Percentiles rank a stretch among this genome's conserved stretches.
Evolutionary conservation across 2,888 invertebrate species (phyloP).

Genomic region (Bellardia bayeri): DNA sequence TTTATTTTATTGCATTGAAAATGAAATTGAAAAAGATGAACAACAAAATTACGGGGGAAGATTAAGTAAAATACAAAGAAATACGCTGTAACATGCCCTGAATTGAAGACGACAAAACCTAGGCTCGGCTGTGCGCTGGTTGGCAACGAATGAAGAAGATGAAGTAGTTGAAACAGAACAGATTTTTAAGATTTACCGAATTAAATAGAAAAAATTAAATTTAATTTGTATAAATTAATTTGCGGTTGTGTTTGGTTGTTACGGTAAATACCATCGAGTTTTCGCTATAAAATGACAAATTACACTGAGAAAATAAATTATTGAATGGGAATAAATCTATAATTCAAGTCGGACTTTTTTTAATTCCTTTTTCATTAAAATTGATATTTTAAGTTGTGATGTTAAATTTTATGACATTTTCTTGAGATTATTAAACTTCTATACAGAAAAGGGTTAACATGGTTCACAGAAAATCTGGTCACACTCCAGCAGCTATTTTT

Average conservation of each 20-base stretch:
- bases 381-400: no score
- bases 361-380: no score
- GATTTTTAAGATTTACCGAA: slow-evolving; percentile 54
- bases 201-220: slow-evolving; percentile 55
- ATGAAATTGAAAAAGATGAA: slow-evolving; percentile 27
- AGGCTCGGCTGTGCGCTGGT: background rate
- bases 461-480: no score
- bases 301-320: background rate
- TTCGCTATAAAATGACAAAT: background rate
- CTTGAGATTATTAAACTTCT: no score
- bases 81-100: background rate
- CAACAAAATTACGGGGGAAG: slow-evolving; percentile 5
- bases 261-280: slow-evolving; percentile 42
- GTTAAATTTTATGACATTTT: no score
- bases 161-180: slow-evolving; percentile 21
- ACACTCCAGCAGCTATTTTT: no score
- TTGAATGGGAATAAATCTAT: no score
- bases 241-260: slow-evolving; percentile 66
- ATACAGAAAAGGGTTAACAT: no score
- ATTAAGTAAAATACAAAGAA: slow-evolving; percentile 25
- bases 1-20: slow-evolving; percentile 43
- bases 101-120: slow-evolving; percentile 36
- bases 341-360: no score
- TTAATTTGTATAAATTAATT: slow-evolving; percentile 70
- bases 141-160: background rate